Evolutionary conservation across 2,888 invertebrate species (phyloP).

Genomic region (Tetramorium bicarinatum): DNA sequence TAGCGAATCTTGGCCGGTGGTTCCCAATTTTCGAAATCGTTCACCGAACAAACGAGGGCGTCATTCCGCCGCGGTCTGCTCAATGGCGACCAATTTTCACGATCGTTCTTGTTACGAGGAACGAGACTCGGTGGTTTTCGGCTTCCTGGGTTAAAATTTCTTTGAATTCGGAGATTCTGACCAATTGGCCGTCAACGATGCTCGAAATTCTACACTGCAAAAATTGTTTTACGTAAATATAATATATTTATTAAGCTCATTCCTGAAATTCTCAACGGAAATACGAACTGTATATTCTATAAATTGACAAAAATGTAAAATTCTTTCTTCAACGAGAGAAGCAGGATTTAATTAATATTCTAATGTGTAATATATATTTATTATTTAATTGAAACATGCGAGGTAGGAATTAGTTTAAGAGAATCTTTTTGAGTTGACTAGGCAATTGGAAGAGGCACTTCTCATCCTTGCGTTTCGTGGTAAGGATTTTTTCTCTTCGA

Average conservation of each 20-base stretch:
- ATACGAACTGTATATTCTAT: neutral
- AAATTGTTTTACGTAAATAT: neutral
- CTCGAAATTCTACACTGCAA: neutral
- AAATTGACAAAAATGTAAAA: neutral
- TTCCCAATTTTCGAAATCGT: slow-evolving; percentile 46
- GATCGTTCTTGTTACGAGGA: slow-evolving; percentile 10
- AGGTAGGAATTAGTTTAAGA: neutral
- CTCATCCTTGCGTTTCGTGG: neutral
- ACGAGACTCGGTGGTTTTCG: neutral
- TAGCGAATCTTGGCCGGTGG: neutral
- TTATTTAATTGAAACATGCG: neutral
- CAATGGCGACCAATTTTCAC: slow-evolving; percentile 24
- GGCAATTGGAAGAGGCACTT: neutral
- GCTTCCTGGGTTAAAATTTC: slow-evolving; percentile 1
- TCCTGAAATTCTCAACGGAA: neutral
- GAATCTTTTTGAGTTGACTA: neutral
- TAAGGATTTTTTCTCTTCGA: neutral
- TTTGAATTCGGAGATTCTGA: neutral
- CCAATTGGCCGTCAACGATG: neutral
- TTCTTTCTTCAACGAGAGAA: neutral
- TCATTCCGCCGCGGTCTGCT: neutral
- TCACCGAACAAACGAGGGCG: slow-evolving; percentile 33
- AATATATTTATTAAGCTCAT: neutral
- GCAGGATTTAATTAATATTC: neutral
- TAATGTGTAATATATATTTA: neutral